These are phyloP conservation scores for Ascidia mentula DNA, from an alignment of 23 tunicate genomes.

Conservation along the genomic window DNA sequence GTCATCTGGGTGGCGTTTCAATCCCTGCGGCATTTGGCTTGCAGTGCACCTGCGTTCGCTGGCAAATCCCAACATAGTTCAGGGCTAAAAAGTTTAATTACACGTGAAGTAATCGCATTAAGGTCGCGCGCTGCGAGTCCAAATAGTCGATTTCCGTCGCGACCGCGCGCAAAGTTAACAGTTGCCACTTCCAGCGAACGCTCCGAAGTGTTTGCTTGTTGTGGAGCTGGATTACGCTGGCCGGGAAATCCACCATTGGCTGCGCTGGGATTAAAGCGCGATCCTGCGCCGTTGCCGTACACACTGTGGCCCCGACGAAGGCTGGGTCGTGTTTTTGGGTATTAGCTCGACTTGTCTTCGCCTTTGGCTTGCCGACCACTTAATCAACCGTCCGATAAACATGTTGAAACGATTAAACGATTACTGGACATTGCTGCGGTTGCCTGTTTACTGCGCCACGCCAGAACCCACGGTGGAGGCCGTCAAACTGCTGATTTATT, in stretches of 20 bases:
- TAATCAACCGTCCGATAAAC: background rate
- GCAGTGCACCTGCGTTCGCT: background rate
- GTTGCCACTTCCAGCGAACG: background rate
- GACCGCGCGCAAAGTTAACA: background rate
- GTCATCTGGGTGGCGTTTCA: too few species aligned
- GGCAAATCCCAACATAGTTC: background rate
- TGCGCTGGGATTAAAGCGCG: background rate
- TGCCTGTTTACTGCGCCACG: background rate
- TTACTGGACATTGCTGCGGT: background rate
- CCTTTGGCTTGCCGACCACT: background rate
- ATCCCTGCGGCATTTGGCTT: constrained; percentile 7
- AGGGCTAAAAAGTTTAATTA: background rate
- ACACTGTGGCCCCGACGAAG: background rate
- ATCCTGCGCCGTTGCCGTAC: background rate
- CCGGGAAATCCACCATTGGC: background rate
- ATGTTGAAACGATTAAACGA: constrained; percentile 8
- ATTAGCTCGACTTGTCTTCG: background rate
- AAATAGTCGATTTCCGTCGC: constrained; percentile 10
- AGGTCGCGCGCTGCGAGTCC: background rate
- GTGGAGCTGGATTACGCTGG: background rate
- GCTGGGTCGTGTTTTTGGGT: background rate
- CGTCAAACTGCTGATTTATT: background rate
- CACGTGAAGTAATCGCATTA: constrained; percentile 1
- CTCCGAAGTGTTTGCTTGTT: background rate
- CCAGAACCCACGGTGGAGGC: background rate